A percentile compares a stretch with the other conserved stretches of the same genome.
These are phyloP conservation scores for Monochamus alternatus DNA, from an alignment of 2,888 invertebrate genomes.

Conservation along the genomic window DNA sequence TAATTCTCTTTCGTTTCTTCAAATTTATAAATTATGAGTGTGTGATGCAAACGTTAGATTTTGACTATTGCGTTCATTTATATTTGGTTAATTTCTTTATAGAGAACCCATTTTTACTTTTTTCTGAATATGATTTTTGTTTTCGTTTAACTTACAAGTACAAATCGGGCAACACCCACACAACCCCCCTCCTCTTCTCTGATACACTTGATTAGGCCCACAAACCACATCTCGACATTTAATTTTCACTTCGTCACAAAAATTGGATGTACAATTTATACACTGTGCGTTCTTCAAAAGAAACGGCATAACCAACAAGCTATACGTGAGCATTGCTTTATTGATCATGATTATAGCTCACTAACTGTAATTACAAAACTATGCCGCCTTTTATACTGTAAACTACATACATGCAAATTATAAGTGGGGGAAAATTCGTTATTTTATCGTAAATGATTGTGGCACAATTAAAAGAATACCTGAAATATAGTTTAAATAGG, in stretches of 20 bases:
- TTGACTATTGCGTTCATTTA: no score
- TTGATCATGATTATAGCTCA: not conserved
- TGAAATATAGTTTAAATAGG: no score
- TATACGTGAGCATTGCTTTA: not conserved
- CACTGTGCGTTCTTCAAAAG: not conserved
- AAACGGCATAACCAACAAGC: not conserved
- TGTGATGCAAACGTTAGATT: no score
- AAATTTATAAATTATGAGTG: no score
- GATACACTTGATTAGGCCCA: not conserved
- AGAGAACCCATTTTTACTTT: no score
- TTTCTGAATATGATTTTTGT: not conserved
- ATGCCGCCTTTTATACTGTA: not conserved
- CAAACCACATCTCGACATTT: not conserved
- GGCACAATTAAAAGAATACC: no score
- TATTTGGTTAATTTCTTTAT: no score
- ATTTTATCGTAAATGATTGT: no score
- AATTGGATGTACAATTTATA: not conserved
- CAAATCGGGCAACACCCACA: conserved; percentile 11
- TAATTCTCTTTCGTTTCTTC: no score
- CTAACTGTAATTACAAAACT: not conserved
- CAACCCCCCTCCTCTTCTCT: not conserved
- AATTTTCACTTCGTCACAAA: conserved; percentile 11
- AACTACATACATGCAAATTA: not conserved
- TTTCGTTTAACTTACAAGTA: not conserved
- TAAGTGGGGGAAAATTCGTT: no score